Conservation (phyloP, 2,113 vertebrate genomes). For the Engystomops pustulosus region DNA sequence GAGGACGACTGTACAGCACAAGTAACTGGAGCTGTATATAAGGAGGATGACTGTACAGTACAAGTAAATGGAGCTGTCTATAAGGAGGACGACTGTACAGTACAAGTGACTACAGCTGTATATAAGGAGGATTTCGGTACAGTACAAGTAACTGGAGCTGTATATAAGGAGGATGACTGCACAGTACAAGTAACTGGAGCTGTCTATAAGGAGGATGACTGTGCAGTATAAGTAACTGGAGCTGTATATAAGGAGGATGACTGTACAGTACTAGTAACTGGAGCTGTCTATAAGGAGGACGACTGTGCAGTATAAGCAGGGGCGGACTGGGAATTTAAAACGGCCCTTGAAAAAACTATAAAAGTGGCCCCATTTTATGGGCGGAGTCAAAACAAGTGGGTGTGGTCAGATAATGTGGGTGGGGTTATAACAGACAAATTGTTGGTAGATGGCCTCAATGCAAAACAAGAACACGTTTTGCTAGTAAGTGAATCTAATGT, state of each 20-base stretch:
- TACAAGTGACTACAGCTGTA: background rate
- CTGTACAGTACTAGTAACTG: background rate
- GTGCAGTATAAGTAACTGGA: background rate
- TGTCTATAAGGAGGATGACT: background rate
- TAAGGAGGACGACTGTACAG: background rate
- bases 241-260: background rate
- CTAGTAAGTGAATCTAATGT: too few relatives aligned
- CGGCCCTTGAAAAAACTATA: too few relatives aligned
- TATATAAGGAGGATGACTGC: background rate
- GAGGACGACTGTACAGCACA: background rate
- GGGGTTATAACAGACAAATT: too few relatives aligned
- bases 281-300: background rate
- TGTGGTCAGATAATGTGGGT: too few relatives aligned
- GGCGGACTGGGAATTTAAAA: too few relatives aligned
- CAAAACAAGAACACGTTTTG: too few relatives aligned
- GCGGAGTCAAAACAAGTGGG: too few relatives aligned
- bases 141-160: background rate
- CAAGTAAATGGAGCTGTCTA: background rate
- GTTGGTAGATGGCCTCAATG: too few relatives aligned
- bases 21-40: background rate
- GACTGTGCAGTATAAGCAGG: too few relatives aligned
- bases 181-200: background rate
- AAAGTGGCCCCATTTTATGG: too few relatives aligned
- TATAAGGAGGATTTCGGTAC: background rate
- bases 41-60: background rate